phyloP scores from a whole-genome alignment of 2,113 vertebrate species.

The Odontesthes bonariensis region DNA sequence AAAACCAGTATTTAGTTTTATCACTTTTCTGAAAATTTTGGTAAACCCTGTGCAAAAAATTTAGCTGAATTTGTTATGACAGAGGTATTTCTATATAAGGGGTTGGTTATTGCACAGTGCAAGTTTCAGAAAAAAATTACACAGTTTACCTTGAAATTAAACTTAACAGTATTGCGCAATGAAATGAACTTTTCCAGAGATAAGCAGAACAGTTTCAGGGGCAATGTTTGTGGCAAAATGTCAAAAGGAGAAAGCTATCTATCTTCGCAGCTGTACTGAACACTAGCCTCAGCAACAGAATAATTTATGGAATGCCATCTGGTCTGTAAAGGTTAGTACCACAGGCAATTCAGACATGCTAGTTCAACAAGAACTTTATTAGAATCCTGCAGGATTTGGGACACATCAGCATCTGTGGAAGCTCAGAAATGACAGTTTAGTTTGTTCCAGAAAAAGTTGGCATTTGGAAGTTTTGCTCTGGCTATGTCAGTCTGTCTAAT shows the following conservation, averaged over 20 bases:
- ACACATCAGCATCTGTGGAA: constrained; percentile 37
- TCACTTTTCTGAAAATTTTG: too few relatives aligned
- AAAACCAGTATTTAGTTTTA: too few relatives aligned
- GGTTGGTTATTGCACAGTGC: background rate
- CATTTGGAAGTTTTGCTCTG: constrained; percentile 24
- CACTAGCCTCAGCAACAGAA: constrained; percentile 31
- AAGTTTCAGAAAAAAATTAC: background rate
- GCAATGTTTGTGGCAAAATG: constrained; percentile 32
- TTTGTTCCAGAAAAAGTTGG: constrained; percentile 30
- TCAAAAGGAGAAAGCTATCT: constrained; percentile 18
- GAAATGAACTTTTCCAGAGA: background rate
- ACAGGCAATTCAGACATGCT: constrained; percentile 60
- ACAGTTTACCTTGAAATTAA: background rate
- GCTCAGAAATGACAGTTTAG: constrained; percentile 33
- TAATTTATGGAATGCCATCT: constrained; percentile 69
- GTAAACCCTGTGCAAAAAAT: too few relatives aligned
- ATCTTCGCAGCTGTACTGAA: constrained; percentile 38
- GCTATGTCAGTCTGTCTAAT: constrained; percentile 18
- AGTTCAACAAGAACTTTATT: constrained; percentile 59
- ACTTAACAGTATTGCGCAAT: background rate
- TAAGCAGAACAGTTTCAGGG: constrained; percentile 5
- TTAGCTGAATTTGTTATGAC: too few relatives aligned
- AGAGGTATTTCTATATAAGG: too few relatives aligned
- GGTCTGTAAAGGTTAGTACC: constrained; percentile 74
- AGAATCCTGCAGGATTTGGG: constrained; percentile 43